Evolutionary conservation across 2,113 vertebrate genomes (phyloP).

Genomic region (Myiozetetes cayanensis): DNA sequence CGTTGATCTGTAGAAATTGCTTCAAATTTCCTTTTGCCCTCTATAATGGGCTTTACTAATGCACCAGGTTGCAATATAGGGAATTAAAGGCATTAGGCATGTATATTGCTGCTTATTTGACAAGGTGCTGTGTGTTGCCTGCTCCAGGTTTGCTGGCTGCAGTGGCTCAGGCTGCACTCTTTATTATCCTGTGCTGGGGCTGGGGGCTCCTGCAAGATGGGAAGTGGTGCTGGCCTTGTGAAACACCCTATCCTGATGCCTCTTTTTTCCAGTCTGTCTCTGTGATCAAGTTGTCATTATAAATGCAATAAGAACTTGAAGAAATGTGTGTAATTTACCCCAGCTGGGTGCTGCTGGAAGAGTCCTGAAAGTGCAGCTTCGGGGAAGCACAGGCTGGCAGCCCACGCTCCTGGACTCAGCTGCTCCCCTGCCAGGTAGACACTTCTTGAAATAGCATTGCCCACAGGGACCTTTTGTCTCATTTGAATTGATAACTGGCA

Average conservation of each 20-base stretch:
- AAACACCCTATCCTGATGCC: neutral
- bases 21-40: neutral
- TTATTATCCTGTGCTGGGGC: neutral
- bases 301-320: neutral
- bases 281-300: neutral
- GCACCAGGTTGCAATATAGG: neutral
- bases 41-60: neutral
- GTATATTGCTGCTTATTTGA: neutral
- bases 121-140: neutral
- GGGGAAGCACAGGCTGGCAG: neutral
- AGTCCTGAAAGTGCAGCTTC: neutral
- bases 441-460: neutral
- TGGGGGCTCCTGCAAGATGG: neutral
- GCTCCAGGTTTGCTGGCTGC: neutral
- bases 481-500: conserved; percentile 25
- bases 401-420: neutral
- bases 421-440: conserved; percentile 16
- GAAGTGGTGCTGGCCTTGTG: neutral
- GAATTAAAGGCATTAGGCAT: conserved; percentile 32
- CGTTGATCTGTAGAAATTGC: neutral
- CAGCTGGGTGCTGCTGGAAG: neutral
- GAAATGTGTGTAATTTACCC: neutral
- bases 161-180: neutral
- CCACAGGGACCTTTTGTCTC: neutral
- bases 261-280: neutral